Evolutionary conservation across 2,888 invertebrate genomes (phyloP), one percentile per base, ranked within the genome.

Genomic region (Epirrhoe tristata): DNA sequence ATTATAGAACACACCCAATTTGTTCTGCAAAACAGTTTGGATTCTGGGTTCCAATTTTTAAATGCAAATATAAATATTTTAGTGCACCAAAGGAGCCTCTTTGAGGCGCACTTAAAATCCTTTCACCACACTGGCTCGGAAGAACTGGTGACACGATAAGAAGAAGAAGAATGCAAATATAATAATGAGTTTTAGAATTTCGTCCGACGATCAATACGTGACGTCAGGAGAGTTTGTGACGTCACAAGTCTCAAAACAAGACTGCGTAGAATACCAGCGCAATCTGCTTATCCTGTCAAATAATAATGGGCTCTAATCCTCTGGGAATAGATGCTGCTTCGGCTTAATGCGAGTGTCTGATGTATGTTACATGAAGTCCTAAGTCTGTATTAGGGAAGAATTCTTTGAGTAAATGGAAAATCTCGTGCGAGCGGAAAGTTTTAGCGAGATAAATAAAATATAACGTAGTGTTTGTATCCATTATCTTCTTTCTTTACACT

Each of bases 271-370:
- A 61, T 32, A 31, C 52, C 31, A 58, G 14, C 17, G 56, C 58
- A 59, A 66, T 63, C 54, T 59, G 53, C 43, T 66, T 61, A 71
- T 69, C 17, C 43, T 61, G 67, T 68, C 67, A 72, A 71, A 67
- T 61, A 63, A 74, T 72, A 75, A 72, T 74, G 66, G 66, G 43
- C 61, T 66, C 32, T 58, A 61, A 63, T 8, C 71, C 57, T 17
- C 6, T 0, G 72, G 69, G 71, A 63, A 69, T 66, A 65, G 60
- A 69, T 50, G 58, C 64, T 74, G 56, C 65, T 69, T 69, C 64
- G 58, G 46, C 55, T 34, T 67, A 58, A 64, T 65, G 43, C 52
- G 66, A 67, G 67, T 57, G 59, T 63, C 69, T 65, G 16, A 63
- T 59, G 66, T 66, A 34, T 55, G 57, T 66, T 57, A 58, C 43